These are phyloP conservation scores for Microctenopoma stevenorrisi DNA, from an alignment of 2,797 vertebrate species.

Conservation along the genomic window DNA sequence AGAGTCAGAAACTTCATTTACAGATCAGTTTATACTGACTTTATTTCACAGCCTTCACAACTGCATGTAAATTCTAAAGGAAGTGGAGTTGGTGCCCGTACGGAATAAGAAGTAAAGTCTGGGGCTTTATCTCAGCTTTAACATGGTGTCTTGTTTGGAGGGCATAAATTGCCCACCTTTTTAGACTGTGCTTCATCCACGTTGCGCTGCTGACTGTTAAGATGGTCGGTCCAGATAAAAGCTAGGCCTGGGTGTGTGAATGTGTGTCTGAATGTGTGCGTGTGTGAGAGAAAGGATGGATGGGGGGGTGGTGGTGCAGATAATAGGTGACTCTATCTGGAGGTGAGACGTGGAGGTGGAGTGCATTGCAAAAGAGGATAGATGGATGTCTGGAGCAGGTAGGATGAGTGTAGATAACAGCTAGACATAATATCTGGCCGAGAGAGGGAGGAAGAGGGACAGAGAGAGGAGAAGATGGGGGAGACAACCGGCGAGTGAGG, in stretches of 20 bases:
- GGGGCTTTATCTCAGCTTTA: background rate
- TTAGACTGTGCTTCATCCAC: slow-evolving; percentile 25
- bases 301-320: slow-evolving; percentile 52
- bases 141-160: slow-evolving; percentile 10
- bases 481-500: slow-evolving; percentile 54
- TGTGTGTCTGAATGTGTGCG: slow-evolving; percentile 39
- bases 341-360: slow-evolving; percentile 70
- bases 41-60: background rate
- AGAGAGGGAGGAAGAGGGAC: slow-evolving; percentile 59
- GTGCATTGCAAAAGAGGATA: slow-evolving; percentile 64
- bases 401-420: slow-evolving; percentile 77
- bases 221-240: slow-evolving; percentile 37
- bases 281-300: slow-evolving; percentile 59
- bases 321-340: slow-evolving; percentile 72
- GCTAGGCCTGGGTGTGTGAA: slow-evolving; percentile 39
- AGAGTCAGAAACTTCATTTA: too few relatives aligned
- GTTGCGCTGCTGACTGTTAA: slow-evolving; percentile 27
- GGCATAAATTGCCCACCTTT: slow-evolving; percentile 7
- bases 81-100: background rate
- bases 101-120: background rate
- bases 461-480: slow-evolving; percentile 19
- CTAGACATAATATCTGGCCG: slow-evolving; percentile 73
- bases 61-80: background rate
- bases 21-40: too few relatives aligned
- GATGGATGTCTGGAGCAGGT: slow-evolving; percentile 69